phyloP scores from a whole-genome alignment of 2,888 invertebrate genomes.

The Cephus spinipes region DNA sequence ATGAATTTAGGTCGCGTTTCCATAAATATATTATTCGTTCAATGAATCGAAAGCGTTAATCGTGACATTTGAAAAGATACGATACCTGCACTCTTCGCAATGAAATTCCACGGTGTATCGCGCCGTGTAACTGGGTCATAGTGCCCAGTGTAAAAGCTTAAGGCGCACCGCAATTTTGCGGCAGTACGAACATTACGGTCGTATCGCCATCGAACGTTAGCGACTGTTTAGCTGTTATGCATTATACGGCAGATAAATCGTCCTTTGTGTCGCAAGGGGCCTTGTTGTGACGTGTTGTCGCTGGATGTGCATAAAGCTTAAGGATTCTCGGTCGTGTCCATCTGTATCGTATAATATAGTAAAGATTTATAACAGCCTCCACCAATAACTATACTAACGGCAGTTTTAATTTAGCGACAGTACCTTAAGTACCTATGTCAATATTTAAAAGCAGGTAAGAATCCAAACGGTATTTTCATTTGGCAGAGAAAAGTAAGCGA shows the following conservation, averaged over 20 bases:
- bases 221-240: not conserved
- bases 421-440: not conserved
- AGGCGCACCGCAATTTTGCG: conserved; percentile 25
- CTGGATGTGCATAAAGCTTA: not conserved
- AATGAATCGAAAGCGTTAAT: not conserved
- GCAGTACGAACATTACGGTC: not conserved
- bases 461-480: not conserved
- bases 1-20: not conserved
- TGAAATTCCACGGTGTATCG: conserved; percentile 1
- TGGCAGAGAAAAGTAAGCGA: not conserved
- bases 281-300: not conserved
- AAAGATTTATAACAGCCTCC: not conserved
- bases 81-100: not conserved
- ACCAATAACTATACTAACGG: not conserved
- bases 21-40: not conserved
- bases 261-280: not conserved
- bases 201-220: conserved; percentile 6
- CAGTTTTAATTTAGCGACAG: not conserved
- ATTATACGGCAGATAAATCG: not conserved
- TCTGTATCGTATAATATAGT: not conserved
- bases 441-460: not conserved
- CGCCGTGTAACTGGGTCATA: conserved; percentile 35
- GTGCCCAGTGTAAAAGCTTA: conserved; percentile 31
- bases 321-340: not conserved
- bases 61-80: not conserved